Base-by-base conservation (phyloP, 2,888 invertebrate species). In the Temnothorax rugatulus region DNA sequence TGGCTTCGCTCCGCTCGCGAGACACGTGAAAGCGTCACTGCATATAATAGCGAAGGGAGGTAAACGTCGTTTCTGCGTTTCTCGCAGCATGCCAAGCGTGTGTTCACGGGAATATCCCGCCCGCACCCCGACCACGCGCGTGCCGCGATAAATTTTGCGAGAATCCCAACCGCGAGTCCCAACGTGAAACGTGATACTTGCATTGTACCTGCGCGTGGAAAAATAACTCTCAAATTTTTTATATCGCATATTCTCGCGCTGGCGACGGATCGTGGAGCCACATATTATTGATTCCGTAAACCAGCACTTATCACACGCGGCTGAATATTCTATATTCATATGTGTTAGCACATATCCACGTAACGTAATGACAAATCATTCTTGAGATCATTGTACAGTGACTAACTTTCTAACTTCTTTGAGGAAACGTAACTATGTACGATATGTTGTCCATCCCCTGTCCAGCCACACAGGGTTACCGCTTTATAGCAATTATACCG, bases 171-270 rank as follows among this genome's bases (percentile, higher is more conserved):
- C 47, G 88, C 77, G 63, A 84, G 38, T 50, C 57, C 34, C 69
- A 52, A 66, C 69, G 63, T 83, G 88, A 87, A 89, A 86, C 84
- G 84, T 81, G 88, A 88, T 86, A 87, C 84, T 84, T 84, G 84
- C 86, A 86, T 82, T 89, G 82, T 75, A 63, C 21, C 38, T 29
- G 25, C 15, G 5, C 2, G 25, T 71, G 47, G 59, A 71, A 79
- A 71, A 71, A 59, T 79, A 73, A 71, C 11, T 59, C 34, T 8
- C 21, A 2, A 47, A 73, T 71, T 25, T 71, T 71, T 71, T 57
- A 57, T 61, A 21, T 11, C 21, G 61, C 11, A 18, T 21, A 61
- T 34, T 64, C 9, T 9, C 54, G 54, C 76, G 4, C 11, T 38
- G 50, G 38, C 41, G 41, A 68, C 38, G n/a, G 29, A 57, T 44